Evolutionary conservation across 2,797 vertebrate species (phyloP), one percentile per base, ranked within the genome.

Genomic region (Australoheros facetus): DNA sequence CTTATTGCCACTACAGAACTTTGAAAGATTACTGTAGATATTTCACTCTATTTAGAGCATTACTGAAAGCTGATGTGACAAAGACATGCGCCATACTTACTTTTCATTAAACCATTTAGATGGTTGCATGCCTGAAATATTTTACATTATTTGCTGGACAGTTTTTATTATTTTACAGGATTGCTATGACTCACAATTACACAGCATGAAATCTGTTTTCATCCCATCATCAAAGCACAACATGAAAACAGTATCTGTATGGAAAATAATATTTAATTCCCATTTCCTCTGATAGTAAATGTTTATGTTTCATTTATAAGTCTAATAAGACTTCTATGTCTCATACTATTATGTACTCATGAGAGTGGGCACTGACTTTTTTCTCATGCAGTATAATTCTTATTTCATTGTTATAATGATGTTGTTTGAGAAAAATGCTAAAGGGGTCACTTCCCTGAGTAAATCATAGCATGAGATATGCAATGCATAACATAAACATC

Each of bases 1-100:
- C 70, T 76, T 81, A 75, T 66, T 42, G 60, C 60, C 26, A 66
- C 3, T 66, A 28, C 62, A 66, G 5, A 66, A 42, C 48, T 30
- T n/a, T 17, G 53, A 30, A 77, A 71, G 10, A 19, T 23, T 28
- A 6, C 28, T 16, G 10, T 48, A n/a, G 13, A n/a, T 32, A 54
- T 53, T 28, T 75, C 13, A 5, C 55, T 51, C 10, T 51, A 51
- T 3, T 37, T 28, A 9, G 17, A 28, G 26, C 32, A 14, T 69
- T 30, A 69, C 26, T 64, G 16, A 51, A 11, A 51, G 21, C n/a
- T 70, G 42, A 70, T 77, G 56, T 34, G 42, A 42, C 17, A 42
- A 21, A 73, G 42, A 66, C 19, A 57, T 14, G 17, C 3, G 4
- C 7, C 55, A 62, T 19, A 17, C n/a, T 54, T 11, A 53, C 45